Percentiles rank a stretch among this genome's conserved stretches.
These are phyloP conservation scores for Drosophila carrolli DNA, from an alignment of 1,140 invertebrate species.

Conservation along the genomic window DNA sequence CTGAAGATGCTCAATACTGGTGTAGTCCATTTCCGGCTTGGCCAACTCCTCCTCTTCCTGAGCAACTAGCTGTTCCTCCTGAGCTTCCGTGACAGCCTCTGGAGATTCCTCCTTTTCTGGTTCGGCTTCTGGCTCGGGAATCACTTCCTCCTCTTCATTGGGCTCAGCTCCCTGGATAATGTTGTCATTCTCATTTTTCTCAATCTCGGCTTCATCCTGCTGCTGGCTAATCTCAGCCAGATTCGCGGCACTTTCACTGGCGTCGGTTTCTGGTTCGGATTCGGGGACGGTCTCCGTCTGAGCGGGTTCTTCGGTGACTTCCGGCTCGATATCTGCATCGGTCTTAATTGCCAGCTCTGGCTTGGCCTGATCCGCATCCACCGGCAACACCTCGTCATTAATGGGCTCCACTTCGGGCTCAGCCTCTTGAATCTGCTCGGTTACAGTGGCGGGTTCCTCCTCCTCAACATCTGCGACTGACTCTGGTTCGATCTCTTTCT, in stretches of 20 bases:
- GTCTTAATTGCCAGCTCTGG: conserved; percentile 39
- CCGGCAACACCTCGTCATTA: conserved; percentile 62
- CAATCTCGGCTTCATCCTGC: conserved; percentile 37
- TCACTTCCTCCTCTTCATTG: conserved; percentile 49
- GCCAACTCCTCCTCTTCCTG: conserved; percentile 9
- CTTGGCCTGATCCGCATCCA: conserved; percentile 32
- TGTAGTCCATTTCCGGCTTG: conserved; percentile 48
- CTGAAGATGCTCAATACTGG: conserved; percentile 44
- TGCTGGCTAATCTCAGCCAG: conserved; percentile 13
- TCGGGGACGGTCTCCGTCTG: conserved; percentile 19
- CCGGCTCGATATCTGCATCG: conserved; percentile 34
- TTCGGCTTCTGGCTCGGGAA: conserved; percentile 20
- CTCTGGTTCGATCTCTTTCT: conserved; percentile 19
- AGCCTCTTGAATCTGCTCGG: conserved; percentile 14
- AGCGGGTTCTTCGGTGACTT: conserved; percentile 19
- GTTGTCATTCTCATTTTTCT: conserved; percentile 73
- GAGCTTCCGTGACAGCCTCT: background rate
- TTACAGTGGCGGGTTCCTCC: conserved; percentile 11
- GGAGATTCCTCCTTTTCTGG: conserved; percentile 4
- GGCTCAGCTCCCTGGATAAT: conserved; percentile 77
- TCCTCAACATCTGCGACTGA: conserved; percentile 12
- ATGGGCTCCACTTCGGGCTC: conserved; percentile 22
- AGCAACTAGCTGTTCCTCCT: background rate
- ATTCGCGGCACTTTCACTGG: conserved; percentile 59
- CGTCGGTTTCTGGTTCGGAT: conserved; percentile 30